Base-by-base conservation (phyloP, 2,113 vertebrate genomes). In the Phoxinus phoxinus region DNA sequence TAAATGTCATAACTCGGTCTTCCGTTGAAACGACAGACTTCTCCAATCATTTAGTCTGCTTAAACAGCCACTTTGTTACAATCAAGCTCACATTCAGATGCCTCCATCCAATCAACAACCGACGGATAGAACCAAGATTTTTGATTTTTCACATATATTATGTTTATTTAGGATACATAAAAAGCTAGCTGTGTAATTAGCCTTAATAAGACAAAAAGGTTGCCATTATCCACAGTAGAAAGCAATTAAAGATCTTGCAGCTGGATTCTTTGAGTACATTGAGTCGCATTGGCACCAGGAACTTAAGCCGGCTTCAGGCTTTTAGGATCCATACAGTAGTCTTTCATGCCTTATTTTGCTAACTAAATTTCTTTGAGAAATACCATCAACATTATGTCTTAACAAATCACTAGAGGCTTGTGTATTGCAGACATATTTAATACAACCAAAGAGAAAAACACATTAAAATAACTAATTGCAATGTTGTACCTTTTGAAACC, bases 361-460 rank as follows among this genome's bases (percentile, higher is more conserved):
- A 73, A 87, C 76, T 15, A 46, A 10, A 21, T 86, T 67, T 87
- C 11, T 84, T 86, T 86, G 81, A 87, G 79, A 56, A 86, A 86
- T 48, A 13, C 65, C 78, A 76, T 87, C 75, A 56, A 87, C 79
- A 84, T 80, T 46, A 41, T 75, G 65, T 63, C 71, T 82, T 77
- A 78, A 82, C 81, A 85, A 78, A 71, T 67, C 82, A 73, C 83
- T 13, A 56, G 84, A 81, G 84, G 63, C 21, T n/a, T 53, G 23
- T 73, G 81, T 13, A 65, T 67, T 73, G 35, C 41, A 84, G 58
- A 48, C 76, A n/a, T 9, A 74, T 51, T 65, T 76, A 74, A 72
- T 79, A 61, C 65, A 78, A 73, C 65, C 25, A 48, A 51, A 75
- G 59, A 73, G 35, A 85, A 73, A 73, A 87, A 81, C 53, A 81